A percentile compares a stretch with the other conserved stretches of the same genome.
These are phyloP conservation scores for Chloroceryle aenea DNA, from an alignment of 2,113 vertebrate species.

Conservation along the genomic window DNA sequence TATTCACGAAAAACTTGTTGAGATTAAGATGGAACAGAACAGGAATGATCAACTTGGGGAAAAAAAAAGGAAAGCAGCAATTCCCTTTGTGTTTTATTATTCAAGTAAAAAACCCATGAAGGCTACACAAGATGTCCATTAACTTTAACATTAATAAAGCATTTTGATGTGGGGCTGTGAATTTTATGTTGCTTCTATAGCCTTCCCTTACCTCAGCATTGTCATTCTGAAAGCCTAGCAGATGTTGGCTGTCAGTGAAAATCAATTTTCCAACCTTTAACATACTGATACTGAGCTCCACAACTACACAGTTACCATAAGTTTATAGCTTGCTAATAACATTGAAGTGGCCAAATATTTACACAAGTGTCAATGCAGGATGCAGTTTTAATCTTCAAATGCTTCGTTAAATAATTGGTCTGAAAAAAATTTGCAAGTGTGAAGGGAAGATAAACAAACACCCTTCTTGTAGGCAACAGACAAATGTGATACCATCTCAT, in stretches of 20 bases:
- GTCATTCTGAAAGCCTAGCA: background rate
- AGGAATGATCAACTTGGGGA: background rate
- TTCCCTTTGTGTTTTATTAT: background rate
- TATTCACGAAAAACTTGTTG: background rate
- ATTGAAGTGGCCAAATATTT: background rate
- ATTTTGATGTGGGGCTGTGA: background rate
- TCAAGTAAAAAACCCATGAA: background rate
- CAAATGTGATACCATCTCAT: background rate
- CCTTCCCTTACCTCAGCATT: background rate
- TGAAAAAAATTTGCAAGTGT: background rate
- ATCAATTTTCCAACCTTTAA: background rate
- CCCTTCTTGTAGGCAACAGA: background rate
- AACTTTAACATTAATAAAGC: background rate
- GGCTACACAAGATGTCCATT: background rate
- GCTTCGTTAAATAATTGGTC: background rate
- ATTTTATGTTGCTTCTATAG: background rate
- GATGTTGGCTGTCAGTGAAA: background rate
- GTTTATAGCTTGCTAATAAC: background rate
- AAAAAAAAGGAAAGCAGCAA: background rate
- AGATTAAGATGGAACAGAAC: background rate
- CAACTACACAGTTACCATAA: background rate
- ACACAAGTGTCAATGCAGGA: rapidly evolving
- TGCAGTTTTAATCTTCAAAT: background rate
- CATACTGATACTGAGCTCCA: background rate
- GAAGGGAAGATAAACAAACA: background rate